Conservation (phyloP, 1,140 invertebrate species). For the Samia ricini region DNA sequence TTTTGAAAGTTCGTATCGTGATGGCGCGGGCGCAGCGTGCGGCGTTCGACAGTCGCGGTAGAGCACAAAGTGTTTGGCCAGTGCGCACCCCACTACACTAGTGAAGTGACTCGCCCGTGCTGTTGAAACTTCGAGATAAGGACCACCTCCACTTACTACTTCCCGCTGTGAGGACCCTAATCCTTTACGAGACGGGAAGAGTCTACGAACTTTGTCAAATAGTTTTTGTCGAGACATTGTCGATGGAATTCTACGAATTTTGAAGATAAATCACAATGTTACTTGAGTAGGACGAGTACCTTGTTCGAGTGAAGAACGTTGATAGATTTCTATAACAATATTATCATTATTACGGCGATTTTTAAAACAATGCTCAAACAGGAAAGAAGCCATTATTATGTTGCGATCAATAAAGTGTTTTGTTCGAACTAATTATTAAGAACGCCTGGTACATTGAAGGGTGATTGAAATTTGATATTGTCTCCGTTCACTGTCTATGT, state of each 20-base stretch:
- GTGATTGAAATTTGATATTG: background rate
- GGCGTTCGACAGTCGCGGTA: conserved; percentile 37
- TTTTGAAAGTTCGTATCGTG: conserved; percentile 30
- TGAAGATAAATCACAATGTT: conserved; percentile 16
- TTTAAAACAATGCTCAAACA: background rate
- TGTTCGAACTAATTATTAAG: background rate
- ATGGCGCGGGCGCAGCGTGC: conserved; percentile 53
- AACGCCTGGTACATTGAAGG: background rate
- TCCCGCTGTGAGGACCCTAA: conserved; percentile 53
- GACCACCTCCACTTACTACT: conserved; percentile 44
- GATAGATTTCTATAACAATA: background rate
- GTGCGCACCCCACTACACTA: conserved; percentile 48
- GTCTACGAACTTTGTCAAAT: conserved; percentile 47
- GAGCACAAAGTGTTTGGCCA: conserved; percentile 39
- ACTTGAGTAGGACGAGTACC: conserved; percentile 15
- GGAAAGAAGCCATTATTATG: background rate
- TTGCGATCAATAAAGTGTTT: background rate
- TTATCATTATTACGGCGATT: background rate
- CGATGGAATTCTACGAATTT: conserved; percentile 32
- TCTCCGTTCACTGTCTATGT: background rate
- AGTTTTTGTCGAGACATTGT: conserved; percentile 39
- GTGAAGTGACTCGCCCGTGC: conserved; percentile 16
- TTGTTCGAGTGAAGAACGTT: background rate
- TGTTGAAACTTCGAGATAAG: conserved; percentile 64
- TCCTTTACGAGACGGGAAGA: conserved; percentile 42